phyloP scores from a whole-genome alignment of 2,113 vertebrate genomes.

The Hippocampus abdominalis region DNA sequence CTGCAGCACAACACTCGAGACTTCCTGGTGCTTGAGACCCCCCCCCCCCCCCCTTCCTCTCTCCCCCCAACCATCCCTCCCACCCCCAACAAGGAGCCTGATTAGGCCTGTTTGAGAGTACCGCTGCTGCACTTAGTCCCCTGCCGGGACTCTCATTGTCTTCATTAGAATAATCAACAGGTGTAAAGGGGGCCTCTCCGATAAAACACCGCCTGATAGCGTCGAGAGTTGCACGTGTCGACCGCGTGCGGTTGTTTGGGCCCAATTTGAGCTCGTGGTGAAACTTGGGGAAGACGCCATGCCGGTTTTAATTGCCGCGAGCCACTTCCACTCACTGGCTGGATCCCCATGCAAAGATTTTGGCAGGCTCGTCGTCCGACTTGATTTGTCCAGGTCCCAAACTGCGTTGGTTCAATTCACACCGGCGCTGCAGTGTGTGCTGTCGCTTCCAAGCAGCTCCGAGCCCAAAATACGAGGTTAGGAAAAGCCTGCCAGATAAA shows the following conservation, averaged over 20 bases:
- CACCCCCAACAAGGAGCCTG: conserved; percentile 22
- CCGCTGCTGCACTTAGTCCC: conserved; percentile 50
- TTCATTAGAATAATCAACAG: conserved; percentile 52
- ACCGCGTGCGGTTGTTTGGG: not conserved
- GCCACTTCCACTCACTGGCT: not conserved
- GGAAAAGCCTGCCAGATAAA: not conserved
- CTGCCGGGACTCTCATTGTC: conserved; percentile 55
- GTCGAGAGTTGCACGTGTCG: not conserved
- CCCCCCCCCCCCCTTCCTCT: conserved; percentile 18
- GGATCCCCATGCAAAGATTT: not conserved
- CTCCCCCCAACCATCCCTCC: conserved; percentile 4
- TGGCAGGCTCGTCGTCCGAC: not conserved
- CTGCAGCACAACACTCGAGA: not conserved
- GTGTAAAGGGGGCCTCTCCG: not conserved
- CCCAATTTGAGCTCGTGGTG: not conserved
- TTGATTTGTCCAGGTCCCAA: not conserved
- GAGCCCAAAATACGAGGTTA: not conserved
- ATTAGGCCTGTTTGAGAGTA: conserved; percentile 52
- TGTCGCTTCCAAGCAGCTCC: not conserved
- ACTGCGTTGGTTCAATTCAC: not conserved
- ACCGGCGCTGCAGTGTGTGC: not conserved
- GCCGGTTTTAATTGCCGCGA: not conserved
- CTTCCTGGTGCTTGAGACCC: conserved; percentile 6
- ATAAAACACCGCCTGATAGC: not conserved
- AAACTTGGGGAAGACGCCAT: not conserved